Evolutionary conservation across 2,113 vertebrate species (phyloP).

Genomic region (Hyperopisus bebe): DNA sequence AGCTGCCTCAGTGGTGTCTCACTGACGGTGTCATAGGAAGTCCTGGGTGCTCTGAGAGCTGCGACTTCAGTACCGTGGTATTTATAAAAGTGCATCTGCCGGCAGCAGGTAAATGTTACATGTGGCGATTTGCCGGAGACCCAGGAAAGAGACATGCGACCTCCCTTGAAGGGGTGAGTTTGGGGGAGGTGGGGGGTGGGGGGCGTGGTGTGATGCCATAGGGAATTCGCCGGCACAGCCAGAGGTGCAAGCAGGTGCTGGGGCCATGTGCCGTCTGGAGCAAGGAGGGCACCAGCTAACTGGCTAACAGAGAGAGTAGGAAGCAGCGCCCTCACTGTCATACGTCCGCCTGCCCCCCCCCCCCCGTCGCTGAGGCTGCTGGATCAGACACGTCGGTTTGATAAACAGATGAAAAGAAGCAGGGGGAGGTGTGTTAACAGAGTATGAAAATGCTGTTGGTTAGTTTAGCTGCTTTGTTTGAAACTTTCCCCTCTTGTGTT

Average conservation of each 20-base stretch:
- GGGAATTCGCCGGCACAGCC: not conserved
- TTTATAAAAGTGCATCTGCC: conserved; percentile 53
- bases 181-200: not conserved
- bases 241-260: not conserved
- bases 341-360: not conserved
- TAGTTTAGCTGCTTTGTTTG: not conserved
- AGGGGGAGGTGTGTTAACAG: not conserved
- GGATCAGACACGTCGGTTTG: not conserved
- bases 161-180: conserved; percentile 12
- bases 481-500: conserved; percentile 10
- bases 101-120: conserved; percentile 49
- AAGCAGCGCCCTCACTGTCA: not conserved
- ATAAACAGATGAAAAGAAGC: conserved; percentile 4
- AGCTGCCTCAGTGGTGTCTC: conserved; percentile 43
- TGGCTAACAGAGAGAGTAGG: not conserved
- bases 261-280: not conserved
- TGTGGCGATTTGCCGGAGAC: conserved; percentile 31
- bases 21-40: conserved; percentile 58
- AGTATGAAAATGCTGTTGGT: not conserved
- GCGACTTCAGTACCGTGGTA: conserved; percentile 51
- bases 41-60: conserved; percentile 54
- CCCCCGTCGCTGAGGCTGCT: not conserved
- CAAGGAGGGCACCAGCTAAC: not conserved
- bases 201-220: not conserved
- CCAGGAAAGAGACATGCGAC: conserved; percentile 27